A percentile compares a stretch with the other conserved stretches of the same genome.
Conservation (phyloP, 2,113 vertebrate genomes). For the Passer montanus region DNA sequence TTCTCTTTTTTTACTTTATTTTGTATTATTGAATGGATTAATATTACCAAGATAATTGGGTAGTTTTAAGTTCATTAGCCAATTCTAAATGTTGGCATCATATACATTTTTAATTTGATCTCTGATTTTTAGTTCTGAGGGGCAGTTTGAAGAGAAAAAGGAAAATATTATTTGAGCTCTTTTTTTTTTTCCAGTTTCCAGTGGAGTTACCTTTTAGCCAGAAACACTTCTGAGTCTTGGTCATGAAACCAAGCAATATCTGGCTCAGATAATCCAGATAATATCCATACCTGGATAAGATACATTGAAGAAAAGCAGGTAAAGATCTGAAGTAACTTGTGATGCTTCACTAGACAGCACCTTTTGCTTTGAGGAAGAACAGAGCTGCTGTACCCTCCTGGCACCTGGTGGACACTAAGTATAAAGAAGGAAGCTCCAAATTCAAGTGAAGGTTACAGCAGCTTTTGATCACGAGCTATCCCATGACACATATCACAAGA, state of each 20-base stretch:
- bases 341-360: background rate
- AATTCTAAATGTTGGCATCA: background rate
- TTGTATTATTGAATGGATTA: background rate
- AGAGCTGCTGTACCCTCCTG: background rate
- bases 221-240: background rate
- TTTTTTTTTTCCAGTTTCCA: background rate
- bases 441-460: background rate
- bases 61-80: background rate
- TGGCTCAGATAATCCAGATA: background rate
- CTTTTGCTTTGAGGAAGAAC: background rate
- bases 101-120: background rate
- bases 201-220: background rate
- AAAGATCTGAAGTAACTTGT: background rate
- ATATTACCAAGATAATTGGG: background rate
- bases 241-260: background rate
- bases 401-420: background rate
- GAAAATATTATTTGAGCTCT: background rate
- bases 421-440: background rate
- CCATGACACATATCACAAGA: background rate
- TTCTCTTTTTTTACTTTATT: background rate
- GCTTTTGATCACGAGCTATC: background rate
- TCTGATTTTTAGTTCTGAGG: background rate
- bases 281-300: background rate
- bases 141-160: fast-evolving
- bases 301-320: background rate